Conservation (phyloP, 2,888 invertebrate genomes). For the Candidula unifasciata region DNA sequence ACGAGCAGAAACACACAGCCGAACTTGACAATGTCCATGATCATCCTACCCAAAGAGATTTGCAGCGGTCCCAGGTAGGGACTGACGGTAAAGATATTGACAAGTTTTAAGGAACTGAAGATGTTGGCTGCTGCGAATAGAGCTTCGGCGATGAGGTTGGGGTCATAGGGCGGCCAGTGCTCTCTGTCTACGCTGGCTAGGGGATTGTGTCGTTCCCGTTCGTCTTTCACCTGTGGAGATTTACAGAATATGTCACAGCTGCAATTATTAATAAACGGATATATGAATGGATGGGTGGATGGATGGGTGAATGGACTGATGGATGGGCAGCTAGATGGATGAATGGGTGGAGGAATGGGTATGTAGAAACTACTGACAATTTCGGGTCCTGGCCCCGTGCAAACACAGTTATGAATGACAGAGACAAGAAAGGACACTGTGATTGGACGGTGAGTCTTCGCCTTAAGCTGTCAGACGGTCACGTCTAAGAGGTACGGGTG, state of each 20-base stretch:
- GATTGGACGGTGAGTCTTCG: too few species aligned
- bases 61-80: constrained; percentile 94
- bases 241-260: neutral
- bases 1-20: constrained; percentile 88
- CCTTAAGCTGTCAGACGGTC: too few species aligned
- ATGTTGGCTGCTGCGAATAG: constrained; percentile 99
- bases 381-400: too few species aligned
- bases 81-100: constrained; percentile 94
- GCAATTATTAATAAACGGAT: neutral
- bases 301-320: neutral
- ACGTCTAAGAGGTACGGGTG: too few species aligned
- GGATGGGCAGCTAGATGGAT: neutral
- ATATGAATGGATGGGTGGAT: neutral
- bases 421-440: too few species aligned
- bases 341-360: constrained; percentile 17
- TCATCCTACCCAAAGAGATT: constrained; percentile 90
- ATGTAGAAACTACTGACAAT: too few species aligned
- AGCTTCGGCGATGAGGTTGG: constrained; percentile 88
- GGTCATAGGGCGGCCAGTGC: constrained; percentile 98
- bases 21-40: constrained; percentile 91
- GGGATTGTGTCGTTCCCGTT: constrained; percentile 55
- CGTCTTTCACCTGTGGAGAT: constrained; percentile 64
- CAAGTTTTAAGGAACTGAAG: constrained; percentile 92
- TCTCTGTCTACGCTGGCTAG: constrained; percentile 81
- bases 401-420: too few species aligned